phyloP scores from a whole-genome alignment of 2,113 vertebrate species.

The Cygnus atratus region DNA sequence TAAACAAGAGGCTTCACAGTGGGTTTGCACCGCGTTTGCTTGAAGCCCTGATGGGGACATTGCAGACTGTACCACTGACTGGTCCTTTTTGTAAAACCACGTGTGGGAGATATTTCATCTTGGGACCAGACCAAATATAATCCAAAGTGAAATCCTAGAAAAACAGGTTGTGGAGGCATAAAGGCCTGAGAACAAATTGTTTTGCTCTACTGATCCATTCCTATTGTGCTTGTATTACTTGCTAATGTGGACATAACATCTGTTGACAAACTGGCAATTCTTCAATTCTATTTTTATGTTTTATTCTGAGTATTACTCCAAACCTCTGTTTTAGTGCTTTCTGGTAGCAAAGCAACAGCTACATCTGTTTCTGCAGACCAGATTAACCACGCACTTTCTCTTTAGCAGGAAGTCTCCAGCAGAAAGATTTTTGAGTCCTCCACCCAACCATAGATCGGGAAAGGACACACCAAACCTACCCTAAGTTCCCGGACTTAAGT shows the following conservation, averaged over 20 bases:
- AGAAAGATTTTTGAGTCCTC: not conserved
- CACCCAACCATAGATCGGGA: not conserved
- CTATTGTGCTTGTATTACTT: not conserved
- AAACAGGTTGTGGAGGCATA: not conserved
- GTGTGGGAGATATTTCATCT: not conserved
- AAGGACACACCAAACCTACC: conserved; percentile 31
- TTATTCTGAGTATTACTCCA: not conserved
- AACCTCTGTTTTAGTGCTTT: not conserved
- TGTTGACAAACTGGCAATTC: not conserved
- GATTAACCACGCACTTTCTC: conserved; percentile 12
- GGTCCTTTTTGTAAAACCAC: not conserved
- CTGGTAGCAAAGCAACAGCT: not conserved
- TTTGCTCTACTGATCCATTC: not conserved
- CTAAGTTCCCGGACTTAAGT: conserved; percentile 12
- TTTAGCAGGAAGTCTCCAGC: conserved; percentile 39
- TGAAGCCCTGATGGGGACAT: not conserved
- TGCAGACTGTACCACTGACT: not conserved
- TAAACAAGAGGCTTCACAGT: not conserved
- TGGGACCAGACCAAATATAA: not conserved
- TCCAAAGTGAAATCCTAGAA: not conserved
- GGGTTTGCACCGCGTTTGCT: not conserved
- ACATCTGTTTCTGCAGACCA: not conserved
- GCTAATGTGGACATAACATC: not conserved
- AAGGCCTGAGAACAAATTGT: not conserved
- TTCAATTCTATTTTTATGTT: not conserved